phyloP scores from a whole-genome alignment of 2,113 vertebrate species.

The Melanerpes aurifrons region DNA sequence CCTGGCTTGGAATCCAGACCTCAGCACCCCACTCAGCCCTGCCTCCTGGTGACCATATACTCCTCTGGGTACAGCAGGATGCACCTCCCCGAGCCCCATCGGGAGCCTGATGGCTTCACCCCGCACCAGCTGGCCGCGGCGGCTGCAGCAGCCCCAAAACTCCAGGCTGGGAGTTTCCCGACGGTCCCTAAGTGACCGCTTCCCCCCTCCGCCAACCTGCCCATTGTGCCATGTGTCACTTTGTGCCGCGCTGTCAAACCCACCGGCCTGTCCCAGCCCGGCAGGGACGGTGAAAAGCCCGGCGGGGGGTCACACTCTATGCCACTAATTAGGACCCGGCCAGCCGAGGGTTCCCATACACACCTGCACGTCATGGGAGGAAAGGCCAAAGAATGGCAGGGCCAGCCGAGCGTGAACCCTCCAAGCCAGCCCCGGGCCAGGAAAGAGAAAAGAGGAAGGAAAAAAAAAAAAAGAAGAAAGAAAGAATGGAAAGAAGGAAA shows the following conservation, averaged over 20 bases:
- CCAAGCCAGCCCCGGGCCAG: background rate
- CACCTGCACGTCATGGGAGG: conserved; percentile 77
- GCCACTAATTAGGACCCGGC: conserved; percentile 78
- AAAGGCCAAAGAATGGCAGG: conserved; percentile 32
- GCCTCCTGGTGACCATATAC: too few relatives aligned
- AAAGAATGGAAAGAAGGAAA: background rate
- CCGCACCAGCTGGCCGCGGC: background rate
- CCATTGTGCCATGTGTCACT: conserved; percentile 77
- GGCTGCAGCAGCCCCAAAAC: accelerated
- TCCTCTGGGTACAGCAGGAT: background rate
- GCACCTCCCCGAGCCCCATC: background rate
- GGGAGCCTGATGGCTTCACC: background rate
- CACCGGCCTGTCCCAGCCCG: conserved; percentile 26
- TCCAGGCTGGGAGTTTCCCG: conserved; percentile 8
- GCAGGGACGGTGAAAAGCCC: conserved; percentile 73
- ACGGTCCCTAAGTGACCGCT: conserved; percentile 54
- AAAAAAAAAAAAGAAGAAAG: background rate
- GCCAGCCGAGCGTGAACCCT: conserved; percentile 60
- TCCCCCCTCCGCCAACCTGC: conserved; percentile 23
- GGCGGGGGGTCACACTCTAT: conserved; percentile 61
- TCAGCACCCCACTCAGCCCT: background rate
- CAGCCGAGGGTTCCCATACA: conserved; percentile 62
- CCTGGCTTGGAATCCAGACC: accelerated
- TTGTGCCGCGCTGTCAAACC: conserved; percentile 59
- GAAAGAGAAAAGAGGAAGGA: background rate